Evolutionary conservation across 2,888 invertebrate species (phyloP), one percentile per base, ranked within the genome.

Genomic region (Myopa testacea): DNA sequence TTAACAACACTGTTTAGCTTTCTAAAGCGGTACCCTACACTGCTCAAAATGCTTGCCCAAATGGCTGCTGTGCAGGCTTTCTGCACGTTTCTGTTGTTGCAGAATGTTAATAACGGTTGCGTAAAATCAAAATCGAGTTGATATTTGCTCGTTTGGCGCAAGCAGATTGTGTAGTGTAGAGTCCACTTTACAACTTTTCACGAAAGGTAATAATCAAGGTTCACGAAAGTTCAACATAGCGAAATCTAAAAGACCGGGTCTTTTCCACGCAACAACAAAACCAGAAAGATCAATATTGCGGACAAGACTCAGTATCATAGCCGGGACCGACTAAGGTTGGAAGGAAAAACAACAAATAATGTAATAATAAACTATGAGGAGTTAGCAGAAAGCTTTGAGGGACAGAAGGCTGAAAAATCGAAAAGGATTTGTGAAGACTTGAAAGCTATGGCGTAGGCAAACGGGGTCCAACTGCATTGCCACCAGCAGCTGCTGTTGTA

Each of bases 261-360:
- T 74, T 74, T 55, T 63, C 1, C 50, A 37, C 45, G 26, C 34
- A 65, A 60, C 10, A 70, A 60, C 50, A 62, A 76, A 69, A 40
- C 63, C 71, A 73, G 62, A 60, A 52, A 75, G 6, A 34, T 55
- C 37, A 8, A 14, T n/a, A 77, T 40, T 40, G 50, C 19, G 37
- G 26, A 52, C 40, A 77, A 65, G 76, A 81, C 79, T 79, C 87
- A 86, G 86, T 89, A 89, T 89, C 89, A 89, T 89, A 89, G 89
- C 88, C 88, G 89, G 89, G 89, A 87, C 45, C 45, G 45, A 45
- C 84, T 86, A 88, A 88, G 84, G 83, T 83, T 86, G 82, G 87
- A 45, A 45, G 45, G 86, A 83, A 50, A n/a, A 73, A 72, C n/a
- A 78, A 79, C 40, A 75, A 78, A 34, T 69, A 58, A 76, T 55